Percentiles rank a stretch among this genome's conserved stretches.
These are phyloP conservation scores for Xiphophorus birchmanni DNA, from an alignment of 2,797 vertebrate species.

Conservation along the genomic window DNA sequence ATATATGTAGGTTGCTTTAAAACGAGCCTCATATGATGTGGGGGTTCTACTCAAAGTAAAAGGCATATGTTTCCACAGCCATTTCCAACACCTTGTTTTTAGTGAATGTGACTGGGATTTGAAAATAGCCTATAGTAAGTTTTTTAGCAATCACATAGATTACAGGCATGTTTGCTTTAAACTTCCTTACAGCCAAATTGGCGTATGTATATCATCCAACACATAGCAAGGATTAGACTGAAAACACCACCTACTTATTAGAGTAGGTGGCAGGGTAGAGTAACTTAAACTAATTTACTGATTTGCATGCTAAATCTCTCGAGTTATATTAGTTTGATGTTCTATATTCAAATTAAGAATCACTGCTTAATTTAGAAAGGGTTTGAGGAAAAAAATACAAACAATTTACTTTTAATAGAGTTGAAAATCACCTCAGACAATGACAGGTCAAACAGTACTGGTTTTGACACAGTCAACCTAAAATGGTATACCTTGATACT, in stretches of 20 bases:
- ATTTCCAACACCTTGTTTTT: slow-evolving; percentile 45
- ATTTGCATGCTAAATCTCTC: no score
- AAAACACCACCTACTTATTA: neutral
- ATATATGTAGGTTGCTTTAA: slow-evolving; percentile 64
- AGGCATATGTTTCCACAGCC: slow-evolving; percentile 46
- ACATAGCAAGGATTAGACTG: neutral
- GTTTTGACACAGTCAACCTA: neutral
- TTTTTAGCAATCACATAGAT: neutral
- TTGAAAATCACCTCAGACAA: no score
- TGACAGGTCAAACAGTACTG: no score
- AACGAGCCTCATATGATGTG: slow-evolving; percentile 66
- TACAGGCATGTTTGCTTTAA: neutral
- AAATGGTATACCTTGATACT: neutral
- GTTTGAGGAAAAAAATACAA: no score
- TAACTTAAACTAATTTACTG: no score
- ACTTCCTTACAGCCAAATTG: neutral
- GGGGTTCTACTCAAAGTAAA: slow-evolving; percentile 64
- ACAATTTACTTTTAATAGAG: no score
- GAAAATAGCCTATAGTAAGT: neutral
- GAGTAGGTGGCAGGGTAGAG: neutral
- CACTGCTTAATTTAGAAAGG: no score
- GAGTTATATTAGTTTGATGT: no score
- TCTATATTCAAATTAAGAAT: no score
- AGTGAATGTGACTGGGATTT: neutral
- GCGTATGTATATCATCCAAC: neutral